Percentiles rank a stretch among this genome's conserved stretches.
phyloP scores from a whole-genome alignment of 2,888 invertebrate species.

The Tridacna crocea region DNA sequence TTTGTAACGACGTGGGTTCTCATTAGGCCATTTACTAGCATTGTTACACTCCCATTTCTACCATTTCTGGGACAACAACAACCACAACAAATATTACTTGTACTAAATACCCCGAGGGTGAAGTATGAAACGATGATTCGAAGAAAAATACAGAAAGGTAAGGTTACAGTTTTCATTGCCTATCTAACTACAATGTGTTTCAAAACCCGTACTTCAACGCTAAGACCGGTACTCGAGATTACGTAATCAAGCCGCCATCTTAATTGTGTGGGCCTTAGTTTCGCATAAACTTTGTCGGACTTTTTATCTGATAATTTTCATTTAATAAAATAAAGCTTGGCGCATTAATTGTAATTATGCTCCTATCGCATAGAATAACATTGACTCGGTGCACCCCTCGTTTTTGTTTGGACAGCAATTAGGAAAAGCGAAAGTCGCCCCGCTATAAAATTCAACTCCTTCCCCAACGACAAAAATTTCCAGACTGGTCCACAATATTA shows the following conservation, averaged over 20 bases:
- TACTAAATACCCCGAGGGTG: no score
- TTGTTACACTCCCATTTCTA: no score
- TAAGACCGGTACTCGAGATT: constrained; percentile 40
- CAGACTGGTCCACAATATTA: no score
- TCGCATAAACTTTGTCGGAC: constrained; percentile 62
- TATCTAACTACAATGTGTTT: neutral
- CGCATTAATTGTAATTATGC: constrained; percentile 61
- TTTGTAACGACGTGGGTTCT: no score
- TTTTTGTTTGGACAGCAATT: constrained; percentile 10
- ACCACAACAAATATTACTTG: no score
- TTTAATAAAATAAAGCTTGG: constrained; percentile 57
- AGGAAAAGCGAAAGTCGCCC: constrained; percentile 20
- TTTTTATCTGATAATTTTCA: constrained; percentile 60
- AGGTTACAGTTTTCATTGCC: no score
- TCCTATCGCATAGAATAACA: constrained; percentile 50
- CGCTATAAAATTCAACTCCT: constrained; percentile 20
- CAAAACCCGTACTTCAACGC: neutral
- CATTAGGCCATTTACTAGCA: no score
- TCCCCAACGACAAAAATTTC: no score
- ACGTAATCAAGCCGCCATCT: constrained; percentile 62
- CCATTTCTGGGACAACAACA: no score
- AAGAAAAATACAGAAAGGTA: no score
- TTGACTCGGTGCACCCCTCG: constrained; percentile 36
- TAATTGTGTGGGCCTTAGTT: constrained; percentile 58
- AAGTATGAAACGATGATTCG: no score